phyloP scores from a whole-genome alignment of 2,113 vertebrate genomes.

The Strix uralensis region DNA sequence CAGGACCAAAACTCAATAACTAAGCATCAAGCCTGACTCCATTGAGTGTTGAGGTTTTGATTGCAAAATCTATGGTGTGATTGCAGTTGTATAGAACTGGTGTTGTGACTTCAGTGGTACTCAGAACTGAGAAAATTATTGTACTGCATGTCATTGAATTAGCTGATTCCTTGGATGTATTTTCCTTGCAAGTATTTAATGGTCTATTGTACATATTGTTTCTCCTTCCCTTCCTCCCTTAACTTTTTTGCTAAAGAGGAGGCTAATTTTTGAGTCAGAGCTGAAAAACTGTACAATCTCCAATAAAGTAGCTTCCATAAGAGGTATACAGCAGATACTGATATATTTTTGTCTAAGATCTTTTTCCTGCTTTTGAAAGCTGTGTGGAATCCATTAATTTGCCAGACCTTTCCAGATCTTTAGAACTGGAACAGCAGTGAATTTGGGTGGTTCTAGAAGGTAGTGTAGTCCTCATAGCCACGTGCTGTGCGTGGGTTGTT shows the following conservation, averaged over 20 bases:
- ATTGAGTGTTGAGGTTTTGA: neutral
- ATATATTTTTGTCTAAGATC: neutral
- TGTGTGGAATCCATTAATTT: neutral
- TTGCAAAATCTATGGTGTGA: neutral
- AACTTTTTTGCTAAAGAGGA: neutral
- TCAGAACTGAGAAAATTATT: neutral
- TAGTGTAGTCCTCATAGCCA: rapidly evolving
- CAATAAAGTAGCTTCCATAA: neutral
- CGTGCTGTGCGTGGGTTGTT: rapidly evolving
- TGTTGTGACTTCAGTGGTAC: neutral
- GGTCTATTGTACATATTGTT: neutral
- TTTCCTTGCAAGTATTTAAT: neutral
- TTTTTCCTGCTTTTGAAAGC: neutral
- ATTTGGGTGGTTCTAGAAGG: neutral
- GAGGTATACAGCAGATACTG: neutral
- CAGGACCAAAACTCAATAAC: neutral
- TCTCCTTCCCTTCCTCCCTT: neutral
- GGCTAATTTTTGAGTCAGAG: neutral
- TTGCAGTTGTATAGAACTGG: neutral
- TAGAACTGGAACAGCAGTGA: rapidly evolving
- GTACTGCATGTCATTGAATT: neutral
- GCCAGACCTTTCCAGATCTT: neutral
- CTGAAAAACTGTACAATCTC: neutral
- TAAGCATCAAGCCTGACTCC: neutral
- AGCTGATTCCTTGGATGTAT: neutral